These are phyloP conservation scores for Heteromormyrus szaboi DNA, from an alignment of 2,797 vertebrate genomes.

Conservation along the genomic window DNA sequence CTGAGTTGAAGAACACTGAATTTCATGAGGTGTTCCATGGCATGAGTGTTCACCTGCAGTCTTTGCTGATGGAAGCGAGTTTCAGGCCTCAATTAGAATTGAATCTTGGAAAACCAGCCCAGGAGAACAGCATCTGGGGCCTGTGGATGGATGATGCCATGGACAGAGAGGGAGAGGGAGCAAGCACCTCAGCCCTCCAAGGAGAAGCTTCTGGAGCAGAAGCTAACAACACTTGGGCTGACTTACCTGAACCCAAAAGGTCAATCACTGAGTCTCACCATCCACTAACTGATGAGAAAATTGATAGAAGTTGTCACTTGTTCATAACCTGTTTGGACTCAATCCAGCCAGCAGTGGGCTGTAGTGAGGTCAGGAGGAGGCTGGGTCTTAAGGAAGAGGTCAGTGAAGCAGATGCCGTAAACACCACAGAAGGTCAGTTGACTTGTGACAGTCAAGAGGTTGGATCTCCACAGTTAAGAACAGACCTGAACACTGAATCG, in stretches of 20 bases:
- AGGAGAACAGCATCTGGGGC: conserved; percentile 23
- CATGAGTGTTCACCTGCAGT: neutral
- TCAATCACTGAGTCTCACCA: neutral
- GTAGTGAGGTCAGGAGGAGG: neutral
- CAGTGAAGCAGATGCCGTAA: conserved; percentile 47
- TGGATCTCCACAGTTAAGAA: neutral
- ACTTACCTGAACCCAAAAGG: neutral
- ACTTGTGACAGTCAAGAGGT: neutral
- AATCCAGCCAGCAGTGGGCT: conserved; percentile 32
- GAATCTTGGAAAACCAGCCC: conserved; percentile 33
- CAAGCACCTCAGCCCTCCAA: neutral
- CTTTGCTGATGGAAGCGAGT: neutral
- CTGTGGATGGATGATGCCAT: conserved; percentile 29
- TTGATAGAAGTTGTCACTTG: conserved; percentile 29
- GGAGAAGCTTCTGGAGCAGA: neutral
- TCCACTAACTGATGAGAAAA: neutral
- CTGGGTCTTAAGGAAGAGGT: neutral
- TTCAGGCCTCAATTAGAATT: conserved; percentile 37
- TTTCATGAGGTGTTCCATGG: neutral
- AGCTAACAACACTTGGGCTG: neutral
- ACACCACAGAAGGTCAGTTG: neutral
- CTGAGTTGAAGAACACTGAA: neutral
- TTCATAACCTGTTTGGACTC: conserved; percentile 2
- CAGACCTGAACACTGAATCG: neutral
- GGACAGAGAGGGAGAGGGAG: neutral